phyloP scores from a whole-genome alignment of 64 coral and sea anemone genomes.

The Acropora yongei region DNA sequence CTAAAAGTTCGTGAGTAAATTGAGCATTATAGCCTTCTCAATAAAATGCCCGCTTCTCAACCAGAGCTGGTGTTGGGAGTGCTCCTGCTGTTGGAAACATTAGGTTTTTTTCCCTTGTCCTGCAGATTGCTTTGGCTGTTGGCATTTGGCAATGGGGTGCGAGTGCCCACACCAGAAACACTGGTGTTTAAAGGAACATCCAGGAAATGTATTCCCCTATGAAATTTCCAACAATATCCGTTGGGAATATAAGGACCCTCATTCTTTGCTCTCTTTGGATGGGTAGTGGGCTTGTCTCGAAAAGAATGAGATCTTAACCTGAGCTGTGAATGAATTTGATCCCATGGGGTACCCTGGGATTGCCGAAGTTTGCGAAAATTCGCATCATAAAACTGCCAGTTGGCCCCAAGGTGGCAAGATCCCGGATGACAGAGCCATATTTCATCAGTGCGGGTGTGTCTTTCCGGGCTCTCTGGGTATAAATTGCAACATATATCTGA shows the following conservation, averaged over 20 bases:
- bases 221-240: not conserved
- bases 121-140: not conserved
- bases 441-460: constrained; percentile 62
- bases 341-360: too few species aligned
- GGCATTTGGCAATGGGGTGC: constrained; percentile 9
- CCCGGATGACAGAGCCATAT: constrained; percentile 32
- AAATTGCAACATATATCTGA: constrained; percentile 51
- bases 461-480: constrained; percentile 13
- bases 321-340: too few species aligned
- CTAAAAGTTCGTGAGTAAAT: not conserved
- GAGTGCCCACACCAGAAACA: too few species aligned
- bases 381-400: too few species aligned
- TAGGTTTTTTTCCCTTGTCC: not conserved
- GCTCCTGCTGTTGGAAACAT: not conserved
- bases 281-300: too few species aligned
- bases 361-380: too few species aligned
- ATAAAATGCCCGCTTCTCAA: constrained; percentile 29
- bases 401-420: constrained; percentile 31
- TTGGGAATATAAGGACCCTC: not conserved
- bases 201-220: not conserved
- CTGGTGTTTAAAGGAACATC: not conserved
- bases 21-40: not conserved
- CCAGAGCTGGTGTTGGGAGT: constrained; percentile 42
- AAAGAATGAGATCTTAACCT: too few species aligned
- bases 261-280: too few species aligned